Conservation (phyloP, 2,113 vertebrate genomes). For the Dolichotis patagonum region DNA sequence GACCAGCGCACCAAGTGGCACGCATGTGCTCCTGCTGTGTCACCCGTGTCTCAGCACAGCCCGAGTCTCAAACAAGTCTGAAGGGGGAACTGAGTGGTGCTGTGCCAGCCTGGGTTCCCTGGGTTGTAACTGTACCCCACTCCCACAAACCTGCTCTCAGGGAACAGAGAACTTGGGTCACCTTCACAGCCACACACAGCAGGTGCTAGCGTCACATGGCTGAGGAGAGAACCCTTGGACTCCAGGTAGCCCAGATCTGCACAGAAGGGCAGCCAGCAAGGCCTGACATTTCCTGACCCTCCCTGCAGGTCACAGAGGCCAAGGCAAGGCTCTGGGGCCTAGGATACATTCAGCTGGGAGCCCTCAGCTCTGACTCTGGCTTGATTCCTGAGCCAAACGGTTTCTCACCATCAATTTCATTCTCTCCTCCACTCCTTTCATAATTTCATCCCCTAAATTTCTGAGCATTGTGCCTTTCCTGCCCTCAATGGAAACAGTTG, state of each 20-base stretch:
- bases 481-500: neutral
- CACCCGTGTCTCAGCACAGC: neutral
- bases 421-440: neutral
- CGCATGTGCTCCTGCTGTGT: accelerated
- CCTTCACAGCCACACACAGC: neutral
- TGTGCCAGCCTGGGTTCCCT: neutral
- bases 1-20: neutral
- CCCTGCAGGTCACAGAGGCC: neutral
- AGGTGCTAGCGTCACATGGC: neutral
- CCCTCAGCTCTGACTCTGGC: neutral
- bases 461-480: neutral
- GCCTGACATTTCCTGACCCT: neutral
- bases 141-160: neutral
- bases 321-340: accelerated
- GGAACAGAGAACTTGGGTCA: neutral
- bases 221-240: neutral
- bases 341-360: neutral
- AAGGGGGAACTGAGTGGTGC: accelerated
- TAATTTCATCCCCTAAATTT: neutral
- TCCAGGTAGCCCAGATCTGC: neutral
- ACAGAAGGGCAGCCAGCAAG: neutral
- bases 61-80: neutral
- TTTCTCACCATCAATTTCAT: neutral
- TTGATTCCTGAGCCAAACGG: neutral
- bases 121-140: neutral